These are phyloP conservation scores for Eutrigla gurnardus DNA, from an alignment of 2,797 vertebrate genomes.

Conservation along the genomic window DNA sequence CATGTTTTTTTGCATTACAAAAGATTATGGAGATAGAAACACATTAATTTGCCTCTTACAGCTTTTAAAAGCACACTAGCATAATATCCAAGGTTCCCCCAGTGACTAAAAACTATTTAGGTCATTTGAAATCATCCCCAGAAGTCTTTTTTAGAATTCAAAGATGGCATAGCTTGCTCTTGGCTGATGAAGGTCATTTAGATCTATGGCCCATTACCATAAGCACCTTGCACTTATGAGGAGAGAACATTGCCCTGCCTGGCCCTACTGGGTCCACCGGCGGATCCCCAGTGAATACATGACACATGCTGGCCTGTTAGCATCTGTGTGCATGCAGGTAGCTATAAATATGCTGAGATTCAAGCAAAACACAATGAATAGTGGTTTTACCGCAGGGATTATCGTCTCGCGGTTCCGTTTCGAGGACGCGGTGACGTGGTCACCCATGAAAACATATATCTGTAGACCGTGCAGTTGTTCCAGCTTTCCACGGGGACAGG, in stretches of 20 bases:
- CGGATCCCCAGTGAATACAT: constrained; percentile 67
- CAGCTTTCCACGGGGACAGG: constrained; percentile 40
- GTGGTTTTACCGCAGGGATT: constrained; percentile 59
- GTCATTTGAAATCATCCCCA: constrained; percentile 74
- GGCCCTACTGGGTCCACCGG: constrained; percentile 56
- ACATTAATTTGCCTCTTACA: constrained; percentile 68
- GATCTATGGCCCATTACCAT: constrained; percentile 74
- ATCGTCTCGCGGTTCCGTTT: constrained; percentile 44
- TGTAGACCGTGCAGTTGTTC: constrained; percentile 33
- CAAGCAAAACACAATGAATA: constrained; percentile 52
- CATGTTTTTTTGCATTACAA: constrained; percentile 69
- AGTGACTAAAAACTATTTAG: constrained; percentile 73
- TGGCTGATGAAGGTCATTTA: constrained; percentile 77
- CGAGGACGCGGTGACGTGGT: constrained; percentile 46
- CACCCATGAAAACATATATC: constrained; percentile 46
- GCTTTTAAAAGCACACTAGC: constrained; percentile 62
- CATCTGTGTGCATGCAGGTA: constrained; percentile 57
- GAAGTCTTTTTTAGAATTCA: constrained; percentile 74
- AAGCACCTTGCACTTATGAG: constrained; percentile 61
- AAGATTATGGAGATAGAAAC: constrained; percentile 65
- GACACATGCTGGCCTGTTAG: constrained; percentile 59
- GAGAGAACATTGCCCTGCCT: constrained; percentile 50
- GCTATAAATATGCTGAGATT: constrained; percentile 56
- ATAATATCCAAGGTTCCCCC: constrained; percentile 49
- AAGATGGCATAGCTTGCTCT: constrained; percentile 70